Conservation (phyloP, 2,797 vertebrate genomes). For the Hemibagrus guttatus region DNA sequence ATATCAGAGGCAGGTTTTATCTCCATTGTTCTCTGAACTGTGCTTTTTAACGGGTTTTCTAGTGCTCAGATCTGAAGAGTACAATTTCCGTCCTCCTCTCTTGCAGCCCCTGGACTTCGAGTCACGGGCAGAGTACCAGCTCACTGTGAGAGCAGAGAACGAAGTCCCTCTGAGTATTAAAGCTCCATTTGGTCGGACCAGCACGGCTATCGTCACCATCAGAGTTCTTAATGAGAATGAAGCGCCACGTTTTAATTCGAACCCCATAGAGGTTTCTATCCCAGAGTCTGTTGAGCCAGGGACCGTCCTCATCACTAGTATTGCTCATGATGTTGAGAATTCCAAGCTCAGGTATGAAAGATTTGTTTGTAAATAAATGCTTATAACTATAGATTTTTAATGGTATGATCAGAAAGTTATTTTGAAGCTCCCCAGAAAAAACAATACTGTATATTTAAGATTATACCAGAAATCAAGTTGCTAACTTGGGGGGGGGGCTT, state of each 20-base stretch:
- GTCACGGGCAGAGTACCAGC: conserved; percentile 64
- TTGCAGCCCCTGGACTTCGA: conserved; percentile 89
- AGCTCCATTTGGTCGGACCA: conserved; percentile 66
- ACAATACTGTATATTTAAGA: background rate
- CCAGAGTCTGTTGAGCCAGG: conserved; percentile 81
- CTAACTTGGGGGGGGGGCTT: too few relatives aligned
- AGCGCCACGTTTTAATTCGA: conserved; percentile 80
- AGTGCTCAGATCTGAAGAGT: background rate
- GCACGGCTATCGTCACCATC: conserved; percentile 78
- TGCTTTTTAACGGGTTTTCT: background rate
- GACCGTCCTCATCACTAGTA: conserved; percentile 76
- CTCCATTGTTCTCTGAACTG: background rate
- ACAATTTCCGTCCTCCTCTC: conserved; percentile 10
- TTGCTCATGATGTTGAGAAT: conserved; percentile 85
- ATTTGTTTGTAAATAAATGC: too few relatives aligned
- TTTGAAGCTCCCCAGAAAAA: background rate
- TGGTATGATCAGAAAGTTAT: background rate
- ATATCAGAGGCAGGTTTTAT: conserved; percentile 1
- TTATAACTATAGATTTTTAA: background rate
- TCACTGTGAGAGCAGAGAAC: conserved; percentile 82
- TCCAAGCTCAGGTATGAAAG: conserved; percentile 81
- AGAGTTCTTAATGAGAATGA: conserved; percentile 86
- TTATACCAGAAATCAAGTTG: background rate
- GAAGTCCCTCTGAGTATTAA: conserved; percentile 72
- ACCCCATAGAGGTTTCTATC: conserved; percentile 81